Base-by-base conservation (phyloP, 2,888 invertebrate species). In the Gari tellinella region DNA sequence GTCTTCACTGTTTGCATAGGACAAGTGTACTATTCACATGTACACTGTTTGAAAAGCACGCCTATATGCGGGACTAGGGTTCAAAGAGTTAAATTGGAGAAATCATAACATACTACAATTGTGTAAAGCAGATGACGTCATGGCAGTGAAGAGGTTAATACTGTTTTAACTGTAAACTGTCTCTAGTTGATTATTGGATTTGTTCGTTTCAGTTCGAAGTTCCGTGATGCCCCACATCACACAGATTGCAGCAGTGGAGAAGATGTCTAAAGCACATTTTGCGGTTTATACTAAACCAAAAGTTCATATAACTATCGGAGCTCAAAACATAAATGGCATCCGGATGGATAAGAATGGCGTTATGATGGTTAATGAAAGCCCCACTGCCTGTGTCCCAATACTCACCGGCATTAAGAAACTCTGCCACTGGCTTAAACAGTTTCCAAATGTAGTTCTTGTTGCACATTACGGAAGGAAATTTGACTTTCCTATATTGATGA, bases 391-490 rank as follows among this genome's bases (percentile, higher is more conserved):
- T 7, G 43, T 52, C 14, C n/a, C 53, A 10, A 55, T 72, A 0
- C 15, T 31, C 5, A n/a, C 12, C 5, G 64, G 45, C n/a, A 8
- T 72, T 4, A 7, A 46, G 14, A 41, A 40, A 1, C 48, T 72
- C 26, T 21, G 26, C 19, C 12, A 31, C 17, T 72, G 62, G 61
- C 51, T 72, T 7, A 19, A 57, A 19, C 48, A 48, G 10, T 63
- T 53, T 19, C 12, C 40, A 15, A 66, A 66, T 62, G 61, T 52
- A 7, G 19, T 57, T 10, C 38, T 66, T n/a, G 41, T 72, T 5
- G 66, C 72, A 37, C 72, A 72, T 31, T 66, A 72, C 62, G 72
- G 72, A 7, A 48, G 57, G 43, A 62, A 21, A 21, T 72, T 72
- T 62, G 65, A 72, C 48, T 72, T 72, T 57, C 61, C 65, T 7